Conservation (phyloP, 2,797 vertebrate species). For the Ctenopoma kingsleyae region DNA sequence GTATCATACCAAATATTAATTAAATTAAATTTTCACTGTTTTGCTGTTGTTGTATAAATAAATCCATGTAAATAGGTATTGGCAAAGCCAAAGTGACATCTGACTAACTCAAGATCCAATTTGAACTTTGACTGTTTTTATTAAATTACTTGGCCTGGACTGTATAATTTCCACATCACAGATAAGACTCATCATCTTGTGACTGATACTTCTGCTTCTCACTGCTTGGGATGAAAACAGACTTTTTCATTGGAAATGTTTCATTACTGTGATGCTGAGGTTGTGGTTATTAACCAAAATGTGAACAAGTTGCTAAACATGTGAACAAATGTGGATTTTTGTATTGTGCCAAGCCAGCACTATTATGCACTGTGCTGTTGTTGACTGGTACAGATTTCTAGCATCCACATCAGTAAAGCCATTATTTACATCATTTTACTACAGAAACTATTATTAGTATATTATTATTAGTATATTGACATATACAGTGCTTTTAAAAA, state of each 20-base stretch:
- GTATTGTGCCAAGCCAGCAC: too few species aligned
- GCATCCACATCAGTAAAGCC: not conserved
- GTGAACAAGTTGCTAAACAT: not conserved
- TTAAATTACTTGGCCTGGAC: not conserved
- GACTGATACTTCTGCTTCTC: slow-evolving; percentile 56
- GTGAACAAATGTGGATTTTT: not conserved
- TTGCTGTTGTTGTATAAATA: not conserved
- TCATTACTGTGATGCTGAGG: not conserved
- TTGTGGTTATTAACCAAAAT: not conserved
- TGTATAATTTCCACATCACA: slow-evolving; percentile 26
- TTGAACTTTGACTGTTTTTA: not conserved
- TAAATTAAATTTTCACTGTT: not conserved
- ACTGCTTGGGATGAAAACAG: not conserved
- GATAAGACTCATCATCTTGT: slow-evolving; percentile 7
- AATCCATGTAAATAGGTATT: not conserved
- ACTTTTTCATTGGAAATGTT: not conserved
- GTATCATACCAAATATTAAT: not conserved
- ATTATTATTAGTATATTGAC: too few species aligned
- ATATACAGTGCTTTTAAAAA: too few species aligned
- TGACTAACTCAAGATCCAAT: slow-evolving; percentile 2
- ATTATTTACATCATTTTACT: not conserved
- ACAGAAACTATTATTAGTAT: not conserved
- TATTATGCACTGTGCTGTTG: not conserved
- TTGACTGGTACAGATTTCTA: not conserved
- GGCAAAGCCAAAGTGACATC: not conserved